Evolutionary conservation across 2,888 invertebrate species (phyloP), one percentile per base, ranked within the genome.

Genomic region (Netelia virgata): DNA sequence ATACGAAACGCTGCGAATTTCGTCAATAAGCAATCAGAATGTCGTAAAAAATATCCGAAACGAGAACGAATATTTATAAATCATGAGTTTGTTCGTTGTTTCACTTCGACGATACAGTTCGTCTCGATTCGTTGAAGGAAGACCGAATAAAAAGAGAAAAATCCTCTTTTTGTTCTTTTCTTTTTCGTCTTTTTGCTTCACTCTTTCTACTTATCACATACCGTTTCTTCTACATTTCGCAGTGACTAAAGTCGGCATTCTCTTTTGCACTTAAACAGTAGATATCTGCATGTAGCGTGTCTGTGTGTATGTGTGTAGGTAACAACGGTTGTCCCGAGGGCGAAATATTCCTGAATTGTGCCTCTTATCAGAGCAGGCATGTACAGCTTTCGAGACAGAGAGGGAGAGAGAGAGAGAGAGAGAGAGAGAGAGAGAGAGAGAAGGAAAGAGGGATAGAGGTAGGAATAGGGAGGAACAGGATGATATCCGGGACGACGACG

Each of bases 401-500:
- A 28, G 61, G 14, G 36, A 63, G 74, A 63, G 10, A 64, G 64
- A 43, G 14, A 9, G 41, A 41, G 9, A 47, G 66, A 20, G 11
- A 20, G 18, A 63, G n/a, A 47, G 47, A n/a, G n/a, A n/a, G n/a
- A n/a, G n/a, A 16, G 28, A 61, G 73, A 63, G 10, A 64, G 64
- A 43, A 18, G 41, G 41, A 47, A 8, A 28, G 68, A 23, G 14
- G 14, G 20, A 64, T 23, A 28, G 50, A 28, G 5, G 28, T 28
- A 28, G 28, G 28, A 28, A 28, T 28, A 28, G 28, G 28, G 28
- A 28, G 28, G 66, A 73, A 73, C 23, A 66, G 66, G 73, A 57
- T 66, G 66, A 80, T 73, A 68, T 80, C 79, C 79, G 79, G 73
- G 6, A 80, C 73, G 72, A 80, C 66, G 79, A 55, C 23, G 66